A percentile compares a stretch with the other conserved stretches of the same genome.
Evolutionary conservation across 2,888 invertebrate genomes (phyloP).

Genomic region (Dascillus cervinus): DNA sequence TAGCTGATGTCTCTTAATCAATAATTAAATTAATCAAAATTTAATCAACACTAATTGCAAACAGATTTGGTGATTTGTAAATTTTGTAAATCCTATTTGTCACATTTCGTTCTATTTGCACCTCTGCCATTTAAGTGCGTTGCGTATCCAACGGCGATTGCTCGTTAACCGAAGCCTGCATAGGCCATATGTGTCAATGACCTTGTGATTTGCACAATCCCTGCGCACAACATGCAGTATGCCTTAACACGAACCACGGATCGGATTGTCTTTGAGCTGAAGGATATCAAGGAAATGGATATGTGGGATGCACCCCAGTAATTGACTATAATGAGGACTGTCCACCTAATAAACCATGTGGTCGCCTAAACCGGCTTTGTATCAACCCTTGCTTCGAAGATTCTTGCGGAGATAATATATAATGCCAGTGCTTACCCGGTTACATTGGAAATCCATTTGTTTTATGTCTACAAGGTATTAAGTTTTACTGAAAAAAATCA

Average conservation of each 20-base stretch:
- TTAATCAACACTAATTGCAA: too few species aligned
- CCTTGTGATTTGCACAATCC: slow-evolving; percentile 82
- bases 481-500: too few species aligned
- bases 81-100: slow-evolving; percentile 20
- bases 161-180: slow-evolving; percentile 76
- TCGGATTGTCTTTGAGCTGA: slow-evolving; percentile 80
- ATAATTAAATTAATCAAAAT: too few species aligned
- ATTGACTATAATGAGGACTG: slow-evolving; percentile 91
- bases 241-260: slow-evolving; percentile 81
- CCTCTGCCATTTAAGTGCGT: slow-evolving; percentile 57
- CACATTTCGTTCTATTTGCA: slow-evolving; percentile 21
- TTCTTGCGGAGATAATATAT: slow-evolving; percentile 75
- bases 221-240: slow-evolving; percentile 74
- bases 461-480: slow-evolving; percentile 61
- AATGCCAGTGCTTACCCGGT: slow-evolving; percentile 67
- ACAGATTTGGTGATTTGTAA: too few species aligned
- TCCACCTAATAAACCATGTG: slow-evolving; percentile 77
- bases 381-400: slow-evolving; percentile 74
- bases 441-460: slow-evolving; percentile 71
- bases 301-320: slow-evolving; percentile 69
- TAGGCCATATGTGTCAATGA: slow-evolving; percentile 75
- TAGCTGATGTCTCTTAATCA: too few species aligned
- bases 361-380: slow-evolving; percentile 75
- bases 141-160: slow-evolving; percentile 84
- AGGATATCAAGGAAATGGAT: slow-evolving; percentile 82